Conservation (phyloP, 64 coral and sea anemone species). For the Actinia tenebrosa region DNA sequence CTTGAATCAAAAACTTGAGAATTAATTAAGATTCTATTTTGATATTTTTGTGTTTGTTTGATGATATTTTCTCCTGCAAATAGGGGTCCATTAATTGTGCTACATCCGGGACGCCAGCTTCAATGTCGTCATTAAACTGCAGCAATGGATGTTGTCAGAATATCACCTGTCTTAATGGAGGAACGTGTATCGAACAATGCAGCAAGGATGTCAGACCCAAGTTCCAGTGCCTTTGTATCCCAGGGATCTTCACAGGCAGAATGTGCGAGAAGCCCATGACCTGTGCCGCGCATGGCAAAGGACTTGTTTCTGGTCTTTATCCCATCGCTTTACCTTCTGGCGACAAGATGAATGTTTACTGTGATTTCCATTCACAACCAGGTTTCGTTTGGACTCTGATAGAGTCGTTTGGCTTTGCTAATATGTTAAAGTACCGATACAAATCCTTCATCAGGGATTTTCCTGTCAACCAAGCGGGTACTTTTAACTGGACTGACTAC, state of each 20-base stretch:
- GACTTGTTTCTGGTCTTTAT: slow-evolving; percentile 20
- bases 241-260: slow-evolving; percentile 16
- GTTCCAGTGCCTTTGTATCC: slow-evolving; percentile 38
- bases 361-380: slow-evolving; percentile 33
- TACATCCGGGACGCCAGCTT: background rate
- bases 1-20: too few relatives aligned
- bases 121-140: background rate
- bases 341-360: slow-evolving; percentile 14
- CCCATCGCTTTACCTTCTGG: background rate
- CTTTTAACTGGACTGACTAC: background rate
- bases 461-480: background rate
- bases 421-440: background rate
- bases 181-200: slow-evolving; percentile 35
- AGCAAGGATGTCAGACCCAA: background rate
- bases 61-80: background rate
- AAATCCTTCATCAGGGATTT: background rate
- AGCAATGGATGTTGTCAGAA: slow-evolving; percentile 26
- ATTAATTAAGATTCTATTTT: too few relatives aligned
- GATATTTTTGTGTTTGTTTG: too few relatives aligned
- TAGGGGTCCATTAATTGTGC: background rate
- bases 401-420: slow-evolving; percentile 27
- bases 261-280: slow-evolving; percentile 22
- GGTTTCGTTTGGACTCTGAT: slow-evolving; percentile 43
- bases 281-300: background rate
- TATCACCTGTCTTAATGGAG: slow-evolving; percentile 41